phyloP scores from a whole-genome alignment of 1,140 invertebrate genomes.

The Sarcophaga bullata region DNA sequence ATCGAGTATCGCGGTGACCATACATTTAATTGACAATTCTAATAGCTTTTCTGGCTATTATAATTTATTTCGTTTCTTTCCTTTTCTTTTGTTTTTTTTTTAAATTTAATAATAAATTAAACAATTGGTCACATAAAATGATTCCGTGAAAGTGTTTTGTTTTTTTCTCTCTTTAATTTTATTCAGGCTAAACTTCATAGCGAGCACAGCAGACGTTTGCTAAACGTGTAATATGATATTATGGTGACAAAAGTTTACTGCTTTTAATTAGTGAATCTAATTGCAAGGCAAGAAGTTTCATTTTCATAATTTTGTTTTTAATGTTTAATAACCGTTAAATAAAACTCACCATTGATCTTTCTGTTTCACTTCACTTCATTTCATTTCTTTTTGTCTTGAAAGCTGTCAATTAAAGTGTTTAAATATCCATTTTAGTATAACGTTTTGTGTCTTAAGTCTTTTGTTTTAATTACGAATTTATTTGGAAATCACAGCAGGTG shows the following conservation, averaged over 20 bases:
- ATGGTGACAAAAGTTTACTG: conserved; percentile 21
- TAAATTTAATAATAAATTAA: no score
- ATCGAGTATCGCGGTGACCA: no score
- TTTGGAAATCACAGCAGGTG: background rate
- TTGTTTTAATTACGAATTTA: conserved; percentile 3
- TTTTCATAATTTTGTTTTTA: background rate
- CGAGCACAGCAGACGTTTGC: no score
- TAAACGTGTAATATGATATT: background rate
- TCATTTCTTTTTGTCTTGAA: background rate
- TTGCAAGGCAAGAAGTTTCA: conserved; percentile 13
- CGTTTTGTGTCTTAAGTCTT: background rate
- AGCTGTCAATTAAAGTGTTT: conserved; percentile 15
- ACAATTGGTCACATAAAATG: no score
- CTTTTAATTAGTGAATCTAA: conserved; percentile 33
- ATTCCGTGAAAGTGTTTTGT: no score
- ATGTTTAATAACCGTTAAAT: background rate
- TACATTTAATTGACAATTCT: no score
- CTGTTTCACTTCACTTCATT: background rate
- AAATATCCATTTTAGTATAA: background rate
- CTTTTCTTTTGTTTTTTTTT: no score
- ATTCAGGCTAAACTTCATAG: no score
- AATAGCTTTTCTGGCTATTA: no score
- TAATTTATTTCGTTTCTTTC: no score
- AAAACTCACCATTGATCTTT: background rate
- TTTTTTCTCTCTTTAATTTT: no score